These are phyloP conservation scores for Bombus sylvicola DNA, from an alignment of 1,140 invertebrate species.

Conservation along the genomic window DNA sequence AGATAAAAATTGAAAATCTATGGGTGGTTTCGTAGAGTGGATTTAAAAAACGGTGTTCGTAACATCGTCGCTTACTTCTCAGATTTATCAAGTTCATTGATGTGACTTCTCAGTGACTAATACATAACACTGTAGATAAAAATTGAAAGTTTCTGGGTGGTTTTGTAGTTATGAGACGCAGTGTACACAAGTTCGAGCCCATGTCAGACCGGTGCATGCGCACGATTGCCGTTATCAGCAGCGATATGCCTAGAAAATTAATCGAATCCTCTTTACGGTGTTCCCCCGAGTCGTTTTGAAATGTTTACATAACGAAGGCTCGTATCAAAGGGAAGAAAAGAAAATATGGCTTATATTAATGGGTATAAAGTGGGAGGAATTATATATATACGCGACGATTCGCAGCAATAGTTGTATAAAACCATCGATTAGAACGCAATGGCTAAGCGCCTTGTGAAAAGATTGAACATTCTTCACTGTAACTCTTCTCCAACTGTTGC, in stretches of 20 bases:
- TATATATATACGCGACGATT: neutral
- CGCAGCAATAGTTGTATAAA: conserved; percentile 17
- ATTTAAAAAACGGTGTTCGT: no score
- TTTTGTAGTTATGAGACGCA: neutral
- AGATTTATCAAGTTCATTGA: no score
- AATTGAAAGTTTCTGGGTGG: no score
- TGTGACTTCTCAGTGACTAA: no score
- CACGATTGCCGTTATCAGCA: neutral
- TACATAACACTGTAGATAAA: no score
- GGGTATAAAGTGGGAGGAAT: neutral
- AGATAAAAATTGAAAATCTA: no score
- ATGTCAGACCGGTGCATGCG: neutral
- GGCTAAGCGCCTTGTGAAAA: neutral
- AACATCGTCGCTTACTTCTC: no score
- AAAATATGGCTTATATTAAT: neutral
- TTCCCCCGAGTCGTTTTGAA: neutral
- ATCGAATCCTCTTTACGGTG: neutral
- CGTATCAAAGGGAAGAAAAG: neutral
- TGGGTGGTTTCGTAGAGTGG: no score
- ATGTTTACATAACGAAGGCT: neutral
- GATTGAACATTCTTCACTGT: conserved; percentile 13
- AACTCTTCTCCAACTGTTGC: conserved; percentile 42
- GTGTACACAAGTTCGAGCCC: neutral
- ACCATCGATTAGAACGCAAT: neutral
- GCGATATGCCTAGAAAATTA: neutral